These are phyloP conservation scores for Sapayoa aenigma DNA, from an alignment of 2,113 vertebrate genomes.

Conservation along the genomic window DNA sequence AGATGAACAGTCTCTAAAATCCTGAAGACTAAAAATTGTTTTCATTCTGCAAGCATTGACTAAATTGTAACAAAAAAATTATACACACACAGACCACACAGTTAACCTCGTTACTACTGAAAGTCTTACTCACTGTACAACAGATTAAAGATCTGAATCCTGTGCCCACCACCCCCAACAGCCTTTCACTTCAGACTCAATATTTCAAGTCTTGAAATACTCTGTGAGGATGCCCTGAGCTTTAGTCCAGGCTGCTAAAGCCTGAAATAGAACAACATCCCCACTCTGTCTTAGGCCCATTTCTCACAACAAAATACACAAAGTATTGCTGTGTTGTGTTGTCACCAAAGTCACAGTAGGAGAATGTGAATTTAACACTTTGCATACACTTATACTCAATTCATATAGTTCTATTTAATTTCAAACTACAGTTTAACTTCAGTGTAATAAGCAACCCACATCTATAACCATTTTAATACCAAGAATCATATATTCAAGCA, in stretches of 20 bases:
- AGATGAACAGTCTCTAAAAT: not conserved
- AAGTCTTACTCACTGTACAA: not conserved
- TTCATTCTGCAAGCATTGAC: not conserved
- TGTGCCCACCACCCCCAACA: fast-evolving
- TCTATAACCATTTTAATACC: not conserved
- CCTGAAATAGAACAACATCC: not conserved
- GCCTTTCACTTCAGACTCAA: not conserved
- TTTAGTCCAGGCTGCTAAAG: not conserved
- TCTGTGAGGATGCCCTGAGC: not conserved
- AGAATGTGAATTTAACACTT: not conserved
- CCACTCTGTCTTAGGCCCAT: not conserved
- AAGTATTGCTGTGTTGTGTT: not conserved
- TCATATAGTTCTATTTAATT: not conserved
- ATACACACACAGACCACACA: not conserved
- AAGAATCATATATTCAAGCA: not conserved
- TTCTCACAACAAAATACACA: not conserved
- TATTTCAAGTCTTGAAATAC: not conserved
- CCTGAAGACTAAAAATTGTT: not conserved
- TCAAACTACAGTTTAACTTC: not conserved
- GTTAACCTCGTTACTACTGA: not conserved
- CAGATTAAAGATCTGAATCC: not conserved
- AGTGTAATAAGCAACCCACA: not conserved
- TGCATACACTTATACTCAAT: not conserved
- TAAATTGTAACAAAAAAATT: not conserved
- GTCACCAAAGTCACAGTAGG: not conserved